Base-by-base conservation (phyloP, 1,140 invertebrate species). In the Lepeophtheirus salmonis region DNA sequence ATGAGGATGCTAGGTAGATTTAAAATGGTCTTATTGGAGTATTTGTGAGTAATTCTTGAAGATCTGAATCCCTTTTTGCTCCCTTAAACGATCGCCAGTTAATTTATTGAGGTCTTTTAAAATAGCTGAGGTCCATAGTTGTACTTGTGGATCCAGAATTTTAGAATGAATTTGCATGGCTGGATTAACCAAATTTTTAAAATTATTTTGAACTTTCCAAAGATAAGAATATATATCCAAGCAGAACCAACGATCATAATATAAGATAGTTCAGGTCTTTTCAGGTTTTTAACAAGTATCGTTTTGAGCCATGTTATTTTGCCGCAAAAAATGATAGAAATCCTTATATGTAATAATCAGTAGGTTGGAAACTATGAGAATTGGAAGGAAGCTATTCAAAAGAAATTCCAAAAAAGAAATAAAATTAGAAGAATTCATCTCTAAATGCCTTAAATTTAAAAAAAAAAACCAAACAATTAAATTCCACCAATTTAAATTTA, bases 111-210 rank as follows among this genome's bases (percentile, higher is more conserved):
- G 75, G 78, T 96, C 90, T 86, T 92, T 95, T 4, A 96, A 76
- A 70, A 97, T 87, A 58, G 91, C 89, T 22, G 89, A 92, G 14
- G 90, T 90, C 92, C 92, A 97, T 24, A 97, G 74, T 70, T 97
- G 92, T 2, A 97, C 89, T 72, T 96, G 89, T 51, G 95, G 87
- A 77, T 97, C 92, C 14, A 91, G 91, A 70, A 97, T 96, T 77
- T 96, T 96, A 63, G 87, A 90, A 61, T 91, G 91, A 63, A 96
- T 75, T 71, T 96, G 90, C 89, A 96, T 95, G n/a, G 91, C 91
- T 14, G 91, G 91, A 50, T 88, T 94, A 0, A 95, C 90, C 89
- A 97, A 95, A 72, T 97, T 96, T n/a, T 83, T 94, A 89, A 66
- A 88, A 90, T 74, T 97, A 91, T 70, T 89, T 78, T 41, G 83